phyloP scores from a whole-genome alignment of 2,888 invertebrate species.

The Mesochorus sp. region DNA sequence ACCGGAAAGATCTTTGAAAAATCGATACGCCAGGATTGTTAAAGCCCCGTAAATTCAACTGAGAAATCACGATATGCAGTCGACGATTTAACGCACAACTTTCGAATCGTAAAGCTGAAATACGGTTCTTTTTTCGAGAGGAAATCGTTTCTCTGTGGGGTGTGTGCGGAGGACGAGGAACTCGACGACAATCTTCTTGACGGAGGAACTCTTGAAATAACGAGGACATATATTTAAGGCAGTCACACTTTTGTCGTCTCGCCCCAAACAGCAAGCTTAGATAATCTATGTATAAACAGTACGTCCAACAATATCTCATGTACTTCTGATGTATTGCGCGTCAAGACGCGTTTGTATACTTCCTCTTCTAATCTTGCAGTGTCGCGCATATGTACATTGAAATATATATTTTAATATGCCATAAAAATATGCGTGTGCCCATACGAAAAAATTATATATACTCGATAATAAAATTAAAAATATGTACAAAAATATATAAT shows the following conservation, averaged over 20 bases:
- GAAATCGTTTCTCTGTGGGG: constrained; percentile 50
- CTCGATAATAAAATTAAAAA: too few relatives aligned
- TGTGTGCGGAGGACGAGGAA: too few relatives aligned
- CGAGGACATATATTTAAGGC: constrained; percentile 46
- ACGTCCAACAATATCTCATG: constrained; percentile 2
- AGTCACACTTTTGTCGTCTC: constrained; percentile 39
- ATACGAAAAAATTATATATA: too few relatives aligned
- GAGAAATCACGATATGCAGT: background rate
- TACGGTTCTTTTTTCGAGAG: constrained; percentile 28
- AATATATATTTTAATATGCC: too few relatives aligned
- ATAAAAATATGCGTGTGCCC: too few relatives aligned
- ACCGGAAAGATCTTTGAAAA: background rate
- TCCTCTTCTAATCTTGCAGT: background rate
- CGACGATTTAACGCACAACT: constrained; percentile 1
- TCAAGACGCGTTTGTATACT: too few relatives aligned
- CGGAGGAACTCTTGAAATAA: constrained; percentile 42
- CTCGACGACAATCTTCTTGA: constrained; percentile 42
- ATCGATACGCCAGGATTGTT: background rate
- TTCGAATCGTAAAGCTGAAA: constrained; percentile 12
- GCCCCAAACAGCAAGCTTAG: constrained; percentile 24
- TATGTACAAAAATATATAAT: too few relatives aligned
- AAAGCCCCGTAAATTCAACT: background rate
- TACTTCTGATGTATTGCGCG: constrained; percentile 5
- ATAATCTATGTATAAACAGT: background rate
- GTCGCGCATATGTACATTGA: too few relatives aligned